Conservation (phyloP, 2,797 vertebrate genomes). For the Neomorphus geoffroyi region DNA sequence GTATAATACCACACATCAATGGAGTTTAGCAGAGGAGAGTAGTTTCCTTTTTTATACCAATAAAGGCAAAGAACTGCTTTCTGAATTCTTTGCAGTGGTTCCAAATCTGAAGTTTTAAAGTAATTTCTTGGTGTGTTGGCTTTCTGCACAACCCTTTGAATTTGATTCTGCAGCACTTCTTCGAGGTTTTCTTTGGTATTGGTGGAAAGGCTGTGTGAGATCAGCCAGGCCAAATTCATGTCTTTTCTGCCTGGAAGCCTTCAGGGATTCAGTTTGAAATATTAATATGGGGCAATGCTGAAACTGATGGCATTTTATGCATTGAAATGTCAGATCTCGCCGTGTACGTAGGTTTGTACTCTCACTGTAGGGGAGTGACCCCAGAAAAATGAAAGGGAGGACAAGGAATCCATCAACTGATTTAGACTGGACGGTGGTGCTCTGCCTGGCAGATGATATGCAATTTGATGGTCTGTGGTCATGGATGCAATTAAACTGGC, state of each 20-base stretch:
- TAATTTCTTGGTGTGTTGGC: not conserved
- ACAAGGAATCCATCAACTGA: not conserved
- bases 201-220: not conserved
- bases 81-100: not conserved
- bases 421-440: accelerated
- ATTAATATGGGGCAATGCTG: not conserved
- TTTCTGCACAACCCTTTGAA: not conserved
- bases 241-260: not conserved
- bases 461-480: not conserved
- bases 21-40: not conserved
- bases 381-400: not conserved
- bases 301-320: not conserved
- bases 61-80: not conserved
- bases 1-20: not conserved
- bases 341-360: not conserved
- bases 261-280: not conserved
- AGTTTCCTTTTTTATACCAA: not conserved
- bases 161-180: not conserved
- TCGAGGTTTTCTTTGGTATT: not conserved
- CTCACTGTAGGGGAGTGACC: not conserved
- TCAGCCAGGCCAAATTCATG: not conserved
- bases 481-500: not conserved
- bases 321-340: not conserved
- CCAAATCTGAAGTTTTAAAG: not conserved
- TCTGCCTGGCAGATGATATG: not conserved